phyloP scores from a whole-genome alignment of 2,888 invertebrate genomes.

The Limnephilus lunatus region DNA sequence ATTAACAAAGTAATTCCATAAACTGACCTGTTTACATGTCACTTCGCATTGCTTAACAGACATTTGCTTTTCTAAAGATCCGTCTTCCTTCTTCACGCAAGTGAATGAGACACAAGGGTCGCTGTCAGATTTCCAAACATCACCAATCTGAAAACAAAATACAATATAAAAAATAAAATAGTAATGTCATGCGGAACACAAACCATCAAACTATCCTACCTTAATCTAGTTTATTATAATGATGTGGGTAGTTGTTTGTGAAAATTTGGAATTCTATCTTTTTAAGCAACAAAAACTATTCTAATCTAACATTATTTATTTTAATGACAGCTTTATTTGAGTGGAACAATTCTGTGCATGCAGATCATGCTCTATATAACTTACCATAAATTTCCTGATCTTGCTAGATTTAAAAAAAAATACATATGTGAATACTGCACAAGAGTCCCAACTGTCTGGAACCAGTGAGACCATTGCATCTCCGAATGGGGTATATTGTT shows the following conservation, averaged over 20 bases:
- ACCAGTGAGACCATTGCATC: too few relatives aligned
- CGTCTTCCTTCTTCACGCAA: constrained; percentile 74
- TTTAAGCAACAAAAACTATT: not conserved
- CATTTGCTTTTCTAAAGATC: constrained; percentile 76
- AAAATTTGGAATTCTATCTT: not conserved
- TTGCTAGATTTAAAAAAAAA: too few relatives aligned
- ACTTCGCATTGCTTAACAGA: constrained; percentile 76
- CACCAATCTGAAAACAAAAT: constrained; percentile 72
- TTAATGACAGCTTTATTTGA: not conserved
- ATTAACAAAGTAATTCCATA: not conserved
- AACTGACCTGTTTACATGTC: constrained; percentile 71
- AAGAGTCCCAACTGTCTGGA: too few relatives aligned
- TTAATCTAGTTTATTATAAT: not conserved
- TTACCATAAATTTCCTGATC: too few relatives aligned
- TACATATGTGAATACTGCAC: too few relatives aligned
- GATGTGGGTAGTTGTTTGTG: not conserved
- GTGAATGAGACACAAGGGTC: constrained; percentile 78
- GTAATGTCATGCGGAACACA: not conserved
- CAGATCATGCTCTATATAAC: not conserved
- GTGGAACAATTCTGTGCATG: not conserved
- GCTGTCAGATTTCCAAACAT: constrained; percentile 78
- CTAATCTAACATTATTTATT: not conserved
- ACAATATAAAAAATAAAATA: not conserved
- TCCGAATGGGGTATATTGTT: too few relatives aligned
- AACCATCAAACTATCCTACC: not conserved